Evolutionary conservation across 2,888 invertebrate genomes (phyloP), one percentile per base, ranked within the genome.

Genomic region (Flexamia atlantica): DNA sequence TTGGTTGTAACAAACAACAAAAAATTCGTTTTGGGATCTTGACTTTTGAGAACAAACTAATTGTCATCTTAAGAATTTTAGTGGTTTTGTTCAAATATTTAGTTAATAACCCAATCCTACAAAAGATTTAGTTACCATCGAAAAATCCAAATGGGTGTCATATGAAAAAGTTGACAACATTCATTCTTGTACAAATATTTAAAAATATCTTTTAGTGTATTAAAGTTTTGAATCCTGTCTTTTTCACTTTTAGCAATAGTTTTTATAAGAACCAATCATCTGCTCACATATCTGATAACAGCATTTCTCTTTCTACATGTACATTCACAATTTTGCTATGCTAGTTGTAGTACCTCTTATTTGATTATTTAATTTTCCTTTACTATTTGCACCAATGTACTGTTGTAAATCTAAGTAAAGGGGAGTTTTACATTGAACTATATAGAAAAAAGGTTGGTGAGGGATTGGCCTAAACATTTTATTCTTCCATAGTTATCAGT

Each of bases 151-250:
- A 36, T 36, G 36, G 5, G 36, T 36, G 9, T 36, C 36, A 36
- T 36, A 36, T 7, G 32, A 14, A 68, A n/a, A 30, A 30, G 28
- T n/a, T n/a, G 17, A 28, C 14, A 68, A 68, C 70, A 70, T 20
- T 60, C 20, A 4, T 70, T 23, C 70, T 28, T 70, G 70, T 70
- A 70, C 70, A 70, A 70, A 70, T 36, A 40, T 70, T 36, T 40
- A 70, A 70, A 10, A n/a, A n/a, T 70, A 32, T 68, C 23, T 70
- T 70, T 28, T 70, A 40, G 20, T 70, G 70, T 70, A 36, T 70
- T 20, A 23, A 70, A 70, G 17, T 32, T 30, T 32, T 68, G 4
- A 30, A 28, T 68, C 4, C 23, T 30, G 68, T 68, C 57, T 23
- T 57, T 57, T 57, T 23, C 57, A 57, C 57, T 57, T 57, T 68